phyloP scores from a whole-genome alignment of 2,888 invertebrate genomes.

The Camponotus fellah region DNA sequence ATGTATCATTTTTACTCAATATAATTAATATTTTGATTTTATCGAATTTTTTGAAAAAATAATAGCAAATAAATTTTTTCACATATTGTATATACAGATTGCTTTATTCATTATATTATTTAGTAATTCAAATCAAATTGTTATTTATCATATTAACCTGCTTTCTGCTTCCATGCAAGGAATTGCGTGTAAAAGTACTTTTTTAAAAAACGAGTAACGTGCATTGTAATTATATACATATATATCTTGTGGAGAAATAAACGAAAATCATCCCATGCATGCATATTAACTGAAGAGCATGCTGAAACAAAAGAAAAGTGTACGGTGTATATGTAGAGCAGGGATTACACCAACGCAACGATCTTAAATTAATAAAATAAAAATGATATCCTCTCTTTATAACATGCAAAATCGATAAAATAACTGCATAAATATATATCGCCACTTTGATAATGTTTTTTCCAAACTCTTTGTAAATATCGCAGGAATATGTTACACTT shows the following conservation, averaged over 20 bases:
- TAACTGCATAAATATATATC: constrained; percentile 6
- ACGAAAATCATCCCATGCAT: constrained; percentile 81
- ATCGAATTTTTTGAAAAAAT: too few species aligned
- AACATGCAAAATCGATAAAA: constrained; percentile 27
- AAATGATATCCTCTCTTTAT: constrained; percentile 17
- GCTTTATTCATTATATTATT: background rate
- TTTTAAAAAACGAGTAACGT: constrained; percentile 59
- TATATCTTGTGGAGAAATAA: constrained; percentile 64
- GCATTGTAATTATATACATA: constrained; percentile 61
- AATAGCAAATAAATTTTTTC: background rate
- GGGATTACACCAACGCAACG: background rate
- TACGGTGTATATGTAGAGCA: constrained; percentile 32
- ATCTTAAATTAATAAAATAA: constrained; percentile 45
- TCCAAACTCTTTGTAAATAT: background rate
- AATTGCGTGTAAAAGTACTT: constrained; percentile 62
- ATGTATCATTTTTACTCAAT: too few species aligned
- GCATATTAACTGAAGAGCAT: constrained; percentile 80
- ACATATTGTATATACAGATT: background rate
- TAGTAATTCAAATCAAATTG: constrained; percentile 1
- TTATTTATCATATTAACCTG: background rate
- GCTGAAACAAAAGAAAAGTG: constrained; percentile 80
- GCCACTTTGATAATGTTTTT: background rate
- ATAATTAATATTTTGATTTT: too few species aligned
- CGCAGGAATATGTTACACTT: background rate
- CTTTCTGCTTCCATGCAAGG: background rate